Evolutionary conservation across 2,888 invertebrate species (phyloP), one percentile per base, ranked within the genome.

Genomic region (Dromius quadrimaculatus): DNA sequence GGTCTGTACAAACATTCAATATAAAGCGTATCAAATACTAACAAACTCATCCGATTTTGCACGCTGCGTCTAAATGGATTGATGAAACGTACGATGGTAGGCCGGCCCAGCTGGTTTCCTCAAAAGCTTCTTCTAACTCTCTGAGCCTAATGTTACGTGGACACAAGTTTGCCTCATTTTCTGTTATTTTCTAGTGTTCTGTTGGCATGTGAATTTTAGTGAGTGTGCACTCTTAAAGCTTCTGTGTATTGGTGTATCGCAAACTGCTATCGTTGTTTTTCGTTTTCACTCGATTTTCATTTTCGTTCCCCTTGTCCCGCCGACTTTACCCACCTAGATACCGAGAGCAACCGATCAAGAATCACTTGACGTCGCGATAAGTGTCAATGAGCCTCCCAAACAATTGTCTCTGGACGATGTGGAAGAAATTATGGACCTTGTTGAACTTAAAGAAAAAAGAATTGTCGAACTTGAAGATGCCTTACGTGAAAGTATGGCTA

Each of bases 41-140:
- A 73, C 71, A 61, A 71, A n/a, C n/a, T 65, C 54, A 68, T 73
- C 72, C 38, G 47, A 65, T 73, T 72, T 47, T 71, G 76, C 78
- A 77, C 75, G 78, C 78, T 76, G 75, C 54, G 28, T 71, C 41
- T 71, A 69, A 62, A 47, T 66, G 23, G 59, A 72, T 50, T 32
- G 59, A 68, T 54, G 59, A 28, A 66, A 41, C 36, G 8, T 28
- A 23, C 57, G 38, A 23, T 65, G 50, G 11, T 28, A 94, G 94
- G 93, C 94, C 87, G 94, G 94, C 85, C 93, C 94, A 83, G 93
- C 94, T 85, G 93, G 93, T 87, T 94, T 94, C 90, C 90, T 94
- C 85, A 94, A 94, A 89, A 94, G 94, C 90, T 93, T 94, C 88
- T 94, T 94, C 90, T 94, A 94, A 92, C 75, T 73, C 73, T 74